These are phyloP conservation scores for Odontomachus brunneus DNA, from an alignment of 1,140 invertebrate genomes.

Conservation along the genomic window DNA sequence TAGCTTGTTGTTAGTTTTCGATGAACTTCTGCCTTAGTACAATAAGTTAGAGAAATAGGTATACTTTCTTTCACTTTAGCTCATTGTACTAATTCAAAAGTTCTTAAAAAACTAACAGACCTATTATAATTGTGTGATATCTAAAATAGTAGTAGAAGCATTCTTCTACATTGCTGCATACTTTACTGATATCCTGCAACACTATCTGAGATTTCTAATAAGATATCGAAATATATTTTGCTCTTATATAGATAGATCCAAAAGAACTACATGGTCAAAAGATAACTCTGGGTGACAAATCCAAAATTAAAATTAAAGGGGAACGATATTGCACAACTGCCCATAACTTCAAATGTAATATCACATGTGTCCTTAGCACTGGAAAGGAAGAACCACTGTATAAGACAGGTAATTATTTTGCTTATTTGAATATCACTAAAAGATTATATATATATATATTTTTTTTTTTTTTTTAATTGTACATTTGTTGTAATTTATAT, in stretches of 20 bases:
- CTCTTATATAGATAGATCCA: constrained; percentile 71
- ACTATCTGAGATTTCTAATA: too few relatives aligned
- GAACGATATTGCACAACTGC: constrained; percentile 72
- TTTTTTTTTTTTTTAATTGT: not conserved
- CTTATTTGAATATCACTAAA: not conserved
- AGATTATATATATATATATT: not conserved
- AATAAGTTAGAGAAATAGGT: too few relatives aligned
- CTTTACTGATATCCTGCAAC: too few relatives aligned
- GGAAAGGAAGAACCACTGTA: constrained; percentile 61
- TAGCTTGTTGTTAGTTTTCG: too few relatives aligned
- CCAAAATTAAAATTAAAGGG: constrained; percentile 76
- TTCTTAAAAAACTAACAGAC: too few relatives aligned
- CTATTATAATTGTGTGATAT: too few relatives aligned
- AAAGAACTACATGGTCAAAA: constrained; percentile 70
- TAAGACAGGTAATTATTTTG: constrained; percentile 70
- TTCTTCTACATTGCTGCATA: too few relatives aligned
- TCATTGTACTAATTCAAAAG: too few relatives aligned
- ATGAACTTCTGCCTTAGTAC: too few relatives aligned
- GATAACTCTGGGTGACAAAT: constrained; percentile 73
- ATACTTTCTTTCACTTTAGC: too few relatives aligned
- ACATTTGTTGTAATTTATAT: constrained; percentile 29
- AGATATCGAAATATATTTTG: not conserved
- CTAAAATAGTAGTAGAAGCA: too few relatives aligned
- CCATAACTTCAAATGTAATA: constrained; percentile 47
- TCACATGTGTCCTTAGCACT: constrained; percentile 75